Evolutionary conservation across 2,888 invertebrate genomes (phyloP), one percentile per base, ranked within the genome.

Genomic region (Trisateles emortualis): DNA sequence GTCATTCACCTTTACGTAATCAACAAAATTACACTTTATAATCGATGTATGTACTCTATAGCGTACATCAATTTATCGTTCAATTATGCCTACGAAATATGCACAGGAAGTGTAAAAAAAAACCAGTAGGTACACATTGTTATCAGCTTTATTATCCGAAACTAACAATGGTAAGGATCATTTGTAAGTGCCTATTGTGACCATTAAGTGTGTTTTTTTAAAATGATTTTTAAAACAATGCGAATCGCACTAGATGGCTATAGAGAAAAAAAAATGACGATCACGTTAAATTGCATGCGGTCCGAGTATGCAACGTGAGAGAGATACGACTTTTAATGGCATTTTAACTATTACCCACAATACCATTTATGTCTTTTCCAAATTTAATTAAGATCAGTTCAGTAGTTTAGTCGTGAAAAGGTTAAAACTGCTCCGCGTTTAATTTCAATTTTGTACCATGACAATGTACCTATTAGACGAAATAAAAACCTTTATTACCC

Each of bases 91-190:
- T 74, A 67, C 61, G 50, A 72, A 79, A n/a, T n/a, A n/a, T 81
- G 79, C 68, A 72, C 85, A 86, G 89, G 90, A 90, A 86, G 85
- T 85, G 61, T 78, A 76, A 81, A 84, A 84, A 84, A 79, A 70
- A 57, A 64, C 59, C 63, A 72, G 69, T n/a, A n/a, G n/a, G n/a
- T 72, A 69, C 72, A 70, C 72, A 75, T 76, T 79, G 81, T 84
- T 87, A 84, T 86, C 83, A 80, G 63, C 61, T 72, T 76, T 73
- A 81, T 83, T 82, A 83, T 82, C 74, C 72, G 76, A 77, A 76
- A 84, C 74, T 81, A 88, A 90, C 88, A 91, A 90, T 90, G 80
- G 81, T 48, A 78, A 82, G 83, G 83, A 85, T 84, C 83, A 83
- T 69, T 77, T 70, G 72, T 78, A 79, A 87, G 66, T 72, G 68